Evolutionary conservation across 2,797 vertebrate species (phyloP).

Genomic region (Peromyscus nudipes): DNA sequence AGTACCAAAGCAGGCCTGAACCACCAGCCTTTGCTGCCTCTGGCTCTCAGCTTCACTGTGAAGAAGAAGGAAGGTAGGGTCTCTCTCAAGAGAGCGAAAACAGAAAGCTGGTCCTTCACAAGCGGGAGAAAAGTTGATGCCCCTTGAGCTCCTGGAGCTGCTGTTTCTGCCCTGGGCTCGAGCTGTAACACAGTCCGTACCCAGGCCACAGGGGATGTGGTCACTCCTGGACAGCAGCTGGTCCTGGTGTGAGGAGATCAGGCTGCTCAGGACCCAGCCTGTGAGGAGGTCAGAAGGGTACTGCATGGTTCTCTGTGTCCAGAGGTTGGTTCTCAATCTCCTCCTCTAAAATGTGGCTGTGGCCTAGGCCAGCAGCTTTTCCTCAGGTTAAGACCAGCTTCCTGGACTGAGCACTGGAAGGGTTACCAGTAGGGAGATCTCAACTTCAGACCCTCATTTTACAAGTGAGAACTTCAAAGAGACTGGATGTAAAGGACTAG

Average conservation of each 20-base stretch:
- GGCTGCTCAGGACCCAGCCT: not conserved
- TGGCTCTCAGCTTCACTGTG: not conserved
- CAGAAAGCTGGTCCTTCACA: not conserved
- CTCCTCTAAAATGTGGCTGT: fast-evolving
- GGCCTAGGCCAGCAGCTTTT: no score
- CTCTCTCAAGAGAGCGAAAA: not conserved
- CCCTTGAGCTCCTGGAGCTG: not conserved
- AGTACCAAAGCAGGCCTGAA: no score
- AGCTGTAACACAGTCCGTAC: not conserved
- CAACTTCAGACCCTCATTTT: not conserved
- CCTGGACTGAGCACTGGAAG: not conserved
- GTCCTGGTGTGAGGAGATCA: not conserved
- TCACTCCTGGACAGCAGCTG: not conserved
- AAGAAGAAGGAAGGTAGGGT: not conserved
- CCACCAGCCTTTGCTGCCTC: not conserved
- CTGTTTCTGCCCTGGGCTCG: not conserved
- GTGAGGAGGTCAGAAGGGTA: no score
- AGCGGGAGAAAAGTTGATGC: fast-evolving
- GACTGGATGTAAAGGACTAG: fast-evolving
- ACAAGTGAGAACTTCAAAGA: not conserved
- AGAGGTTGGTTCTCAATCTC: not conserved
- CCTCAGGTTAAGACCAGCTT: not conserved
- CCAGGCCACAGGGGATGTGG: not conserved
- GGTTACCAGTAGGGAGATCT: not conserved
- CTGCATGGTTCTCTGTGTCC: not conserved